Base-by-base conservation (phyloP, 1,140 invertebrate species). In the Gonioctena quinquepunctata region DNA sequence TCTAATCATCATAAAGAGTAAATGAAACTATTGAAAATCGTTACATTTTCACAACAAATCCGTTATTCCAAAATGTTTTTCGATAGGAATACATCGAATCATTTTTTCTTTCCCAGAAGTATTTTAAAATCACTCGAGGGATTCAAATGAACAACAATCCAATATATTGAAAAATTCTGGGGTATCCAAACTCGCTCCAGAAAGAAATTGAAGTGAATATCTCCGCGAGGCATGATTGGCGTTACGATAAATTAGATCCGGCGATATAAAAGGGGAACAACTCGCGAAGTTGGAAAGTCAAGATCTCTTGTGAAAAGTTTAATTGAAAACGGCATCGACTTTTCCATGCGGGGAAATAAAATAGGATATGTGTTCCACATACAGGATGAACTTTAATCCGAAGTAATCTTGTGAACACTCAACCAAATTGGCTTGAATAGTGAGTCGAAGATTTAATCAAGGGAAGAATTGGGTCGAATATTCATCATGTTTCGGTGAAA, bases 261-360 rank as follows among this genome's bases (percentile, higher is more conserved):
- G 60, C n/a, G 26, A 62, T 62, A 62, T 62, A 62, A 62, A 62
- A 62, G 16, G 60, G 26, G 28, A 19, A 48, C 60, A 42, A 62
- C 23, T 62, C 23, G 19, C 23, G 60, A 62, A 62, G 60, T 62
- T 33, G 18, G 2, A 62, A 62, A 62, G 26, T 62, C 60, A 33
- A 62, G 60, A 62, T 62, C 26, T 62, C 60, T 62, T 48, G 60
- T 42, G 33, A 48, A 62, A 62, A 62, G 27, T 62, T 62, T 62
- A 62, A 62, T 62, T 62, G 60, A 62, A 62, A 62, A 62, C 25
- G 60, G 26, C 60, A 62, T 42, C 60, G 27, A 62, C 60, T 62
- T 18, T 19, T 8, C 28, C 33, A 62, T 62, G 33, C 26, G 26
- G 21, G 42, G 33, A 62, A 62, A 62, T 42, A 19, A 16, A 42